Evolutionary conservation across 2,888 invertebrate species (phyloP).

Genomic region (Leptinotarsa haldemani): DNA sequence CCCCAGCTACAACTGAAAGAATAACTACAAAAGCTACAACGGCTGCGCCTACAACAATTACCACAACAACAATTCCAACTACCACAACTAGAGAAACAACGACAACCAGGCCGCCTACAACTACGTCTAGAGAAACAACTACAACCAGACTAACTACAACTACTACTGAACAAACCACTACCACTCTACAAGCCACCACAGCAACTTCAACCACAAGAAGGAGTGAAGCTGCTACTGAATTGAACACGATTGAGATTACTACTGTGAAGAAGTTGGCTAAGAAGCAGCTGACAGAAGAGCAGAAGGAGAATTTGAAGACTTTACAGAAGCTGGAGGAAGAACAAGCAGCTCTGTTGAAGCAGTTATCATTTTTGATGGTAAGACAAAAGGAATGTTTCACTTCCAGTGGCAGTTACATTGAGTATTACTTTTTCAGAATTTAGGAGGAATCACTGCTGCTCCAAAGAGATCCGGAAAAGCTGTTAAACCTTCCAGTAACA

Average conservation of each 20-base stretch:
- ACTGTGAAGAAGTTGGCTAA: slow-evolving; percentile 50
- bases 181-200: slow-evolving; percentile 9
- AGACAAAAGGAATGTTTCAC: not conserved
- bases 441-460: not conserved
- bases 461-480: slow-evolving; percentile 10
- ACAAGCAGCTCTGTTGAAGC: slow-evolving; percentile 62
- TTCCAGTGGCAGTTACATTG: no score
- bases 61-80: slow-evolving; percentile 37
- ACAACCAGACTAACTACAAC: slow-evolving; percentile 41
- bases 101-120: slow-evolving; percentile 36
- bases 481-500: slow-evolving; percentile 17
- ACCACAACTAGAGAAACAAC: slow-evolving; percentile 27
- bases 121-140: slow-evolving; percentile 35
- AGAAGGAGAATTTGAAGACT: slow-evolving; percentile 61
- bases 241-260: slow-evolving; percentile 35
- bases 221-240: slow-evolving; percentile 30
- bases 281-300: slow-evolving; percentile 60
- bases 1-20: slow-evolving; percentile 30
- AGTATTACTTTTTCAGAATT: slow-evolving; percentile 14
- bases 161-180: slow-evolving; percentile 35
- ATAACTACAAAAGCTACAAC: slow-evolving; percentile 30
- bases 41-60: slow-evolving; percentile 40
- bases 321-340: slow-evolving; percentile 62
- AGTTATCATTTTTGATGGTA: slow-evolving; percentile 60
- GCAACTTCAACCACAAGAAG: slow-evolving; percentile 34